Evolutionary conservation across 2,888 invertebrate species (phyloP).

Genomic region (Thymelicus sylvestris): DNA sequence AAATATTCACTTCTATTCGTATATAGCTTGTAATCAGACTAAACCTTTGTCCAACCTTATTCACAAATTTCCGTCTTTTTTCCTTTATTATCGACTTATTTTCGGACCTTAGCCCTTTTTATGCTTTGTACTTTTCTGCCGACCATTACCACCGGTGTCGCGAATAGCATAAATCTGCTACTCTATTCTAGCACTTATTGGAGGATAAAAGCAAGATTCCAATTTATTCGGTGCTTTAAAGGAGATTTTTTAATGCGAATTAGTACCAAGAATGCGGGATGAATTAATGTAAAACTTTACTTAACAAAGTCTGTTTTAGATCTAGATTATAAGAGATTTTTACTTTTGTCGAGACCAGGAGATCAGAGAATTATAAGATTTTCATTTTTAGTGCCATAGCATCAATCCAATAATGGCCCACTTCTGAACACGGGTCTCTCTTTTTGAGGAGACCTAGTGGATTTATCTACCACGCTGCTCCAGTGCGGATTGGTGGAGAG

Average conservation of each 20-base stretch:
- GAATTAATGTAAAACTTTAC: too few species aligned
- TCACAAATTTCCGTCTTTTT: constrained; percentile 25
- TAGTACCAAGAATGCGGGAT: too few species aligned
- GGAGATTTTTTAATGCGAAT: not conserved
- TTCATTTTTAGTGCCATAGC: too few species aligned
- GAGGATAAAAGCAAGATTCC: constrained; percentile 10
- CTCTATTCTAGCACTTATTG: constrained; percentile 15
- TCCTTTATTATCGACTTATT: constrained; percentile 17
- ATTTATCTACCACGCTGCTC: too few species aligned
- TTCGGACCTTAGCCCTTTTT: constrained; percentile 23
- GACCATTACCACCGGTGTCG: constrained; percentile 21
- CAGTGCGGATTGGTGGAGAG: too few species aligned
- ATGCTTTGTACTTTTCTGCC: constrained; percentile 14
- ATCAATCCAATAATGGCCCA: too few species aligned
- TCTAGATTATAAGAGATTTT: too few species aligned
- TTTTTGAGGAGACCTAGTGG: too few species aligned
- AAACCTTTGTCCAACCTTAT: not conserved
- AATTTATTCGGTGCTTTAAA: not conserved
- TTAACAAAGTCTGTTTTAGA: too few species aligned
- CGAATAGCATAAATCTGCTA: constrained; percentile 10
- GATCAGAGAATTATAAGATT: too few species aligned
- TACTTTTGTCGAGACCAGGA: too few species aligned
- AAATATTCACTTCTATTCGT: not conserved
- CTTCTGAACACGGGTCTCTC: too few species aligned
- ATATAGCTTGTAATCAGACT: not conserved